These are phyloP conservation scores for Ochotona princeps DNA, from an alignment of 2,113 vertebrate genomes.

Conservation along the genomic window DNA sequence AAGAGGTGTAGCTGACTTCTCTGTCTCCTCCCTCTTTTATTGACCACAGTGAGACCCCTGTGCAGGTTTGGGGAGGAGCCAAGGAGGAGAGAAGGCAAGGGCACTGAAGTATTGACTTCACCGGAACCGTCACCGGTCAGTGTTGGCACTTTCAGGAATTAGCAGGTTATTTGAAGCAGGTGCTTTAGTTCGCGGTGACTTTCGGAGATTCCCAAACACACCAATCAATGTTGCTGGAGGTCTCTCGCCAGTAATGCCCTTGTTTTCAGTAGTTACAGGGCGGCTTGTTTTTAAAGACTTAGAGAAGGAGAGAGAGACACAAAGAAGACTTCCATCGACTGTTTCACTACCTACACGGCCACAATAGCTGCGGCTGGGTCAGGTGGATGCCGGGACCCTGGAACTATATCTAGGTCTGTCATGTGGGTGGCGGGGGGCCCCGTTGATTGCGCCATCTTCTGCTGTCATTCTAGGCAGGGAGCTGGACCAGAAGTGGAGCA, in stretches of 20 bases:
- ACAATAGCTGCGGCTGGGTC: no score
- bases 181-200: background rate
- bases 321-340: no score
- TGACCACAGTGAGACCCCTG: background rate
- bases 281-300: no score
- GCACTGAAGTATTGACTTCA: background rate
- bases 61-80: background rate
- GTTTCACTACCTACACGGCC: no score
- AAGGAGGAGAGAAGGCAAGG: accelerated
- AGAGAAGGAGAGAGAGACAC: no score
- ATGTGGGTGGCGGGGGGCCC: no score
- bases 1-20: background rate
- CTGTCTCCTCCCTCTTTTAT: background rate
- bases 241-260: background rate
- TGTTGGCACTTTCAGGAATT: background rate
- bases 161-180: background rate
- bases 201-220: background rate
- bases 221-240: no score
- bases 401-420: no score
- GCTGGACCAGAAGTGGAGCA: no score
- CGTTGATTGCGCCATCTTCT: no score
- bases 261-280: background rate
- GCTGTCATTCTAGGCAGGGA: no score
- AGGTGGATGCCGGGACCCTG: no score
- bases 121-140: background rate